Evolutionary conservation across 2,113 vertebrate species (phyloP).

Genomic region (Monopterus albus): DNA sequence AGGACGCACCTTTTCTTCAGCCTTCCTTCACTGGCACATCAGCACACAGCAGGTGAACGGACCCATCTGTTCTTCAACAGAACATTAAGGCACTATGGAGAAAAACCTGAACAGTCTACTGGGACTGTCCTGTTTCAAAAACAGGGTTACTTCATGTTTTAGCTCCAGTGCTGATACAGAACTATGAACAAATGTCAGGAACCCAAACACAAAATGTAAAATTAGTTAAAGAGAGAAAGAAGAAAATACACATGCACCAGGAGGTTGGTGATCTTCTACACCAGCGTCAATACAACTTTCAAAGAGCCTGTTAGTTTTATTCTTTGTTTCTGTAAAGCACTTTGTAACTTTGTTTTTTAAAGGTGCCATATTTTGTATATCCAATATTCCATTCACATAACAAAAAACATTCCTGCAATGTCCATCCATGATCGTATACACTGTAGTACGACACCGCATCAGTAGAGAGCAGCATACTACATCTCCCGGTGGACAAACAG

Average conservation of each 20-base stretch:
- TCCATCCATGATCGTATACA: neutral
- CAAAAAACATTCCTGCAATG: too few species aligned
- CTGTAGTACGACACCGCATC: neutral
- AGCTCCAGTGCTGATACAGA: slow-evolving; percentile 11
- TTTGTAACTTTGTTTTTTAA: too few species aligned
- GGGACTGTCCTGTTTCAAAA: neutral
- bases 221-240: too few species aligned
- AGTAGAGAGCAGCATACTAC: neutral
- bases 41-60: neutral
- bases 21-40: neutral
- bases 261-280: too few species aligned
- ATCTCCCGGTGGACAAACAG: slow-evolving; percentile 26
- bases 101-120: slow-evolving; percentile 23
- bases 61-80: neutral
- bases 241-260: neutral
- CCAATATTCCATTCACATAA: neutral
- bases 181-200: neutral
- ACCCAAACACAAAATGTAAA: too few species aligned
- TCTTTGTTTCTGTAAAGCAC: too few species aligned
- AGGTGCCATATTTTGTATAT: neutral
- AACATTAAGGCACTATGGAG: slow-evolving; percentile 70
- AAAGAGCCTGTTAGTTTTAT: too few species aligned
- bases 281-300: too few species aligned
- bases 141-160: neutral
- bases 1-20: neutral